Base-by-base conservation (phyloP, 2,797 vertebrate species). In the Syngnathus acus region DNA sequence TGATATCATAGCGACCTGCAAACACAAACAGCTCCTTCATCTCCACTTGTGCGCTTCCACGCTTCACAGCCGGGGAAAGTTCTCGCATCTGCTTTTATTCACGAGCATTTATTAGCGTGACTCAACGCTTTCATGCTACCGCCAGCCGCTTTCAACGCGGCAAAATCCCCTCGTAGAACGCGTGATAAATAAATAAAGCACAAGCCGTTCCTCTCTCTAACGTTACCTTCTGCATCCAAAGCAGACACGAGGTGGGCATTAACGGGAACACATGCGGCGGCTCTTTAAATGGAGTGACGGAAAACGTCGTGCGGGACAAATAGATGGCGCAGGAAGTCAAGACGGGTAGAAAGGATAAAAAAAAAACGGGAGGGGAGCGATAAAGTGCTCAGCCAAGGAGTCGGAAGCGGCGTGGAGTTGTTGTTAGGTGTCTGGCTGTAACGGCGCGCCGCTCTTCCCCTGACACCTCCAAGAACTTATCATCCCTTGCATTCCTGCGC, bases 31-130 rank as follows among this genome's bases (percentile, higher is more conserved):
- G 64, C 21, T 40, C 74, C 79, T 76, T 78, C 75, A 79, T 83
- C 76, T 82, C 75, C 82, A 79, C 79, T 72, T 78, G 79, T 74
- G 75, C 9, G 50, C 21, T 21, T 51, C 19, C 50, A n/a, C 19
- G 71, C 80, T 78, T 85, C 83, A 87, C 89, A 83, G 76, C 75
- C 64, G 71, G 78, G 82, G 82, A 83, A 86, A 82, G 79, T 81
- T 84, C 68, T 71, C 76, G 84, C 87, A 89, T 90, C 88, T 90
- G 88, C 81, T 87, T 87, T 88, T 85, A 83, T 89, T 89, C 77
- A 88, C 71, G 82, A 68, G 70, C 26, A 77, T 86, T 90, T 89
- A 88, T 83, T 88, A 81, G 73, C 80, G 78, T 89, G 84, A 90
- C 76, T 89, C 87, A 90, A 42, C 9, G 69, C 70, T 76, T 80